Evolutionary conservation across 53 echinoderm and acorn worm species (phyloP).

Genomic region (Pentamera pediparva): DNA sequence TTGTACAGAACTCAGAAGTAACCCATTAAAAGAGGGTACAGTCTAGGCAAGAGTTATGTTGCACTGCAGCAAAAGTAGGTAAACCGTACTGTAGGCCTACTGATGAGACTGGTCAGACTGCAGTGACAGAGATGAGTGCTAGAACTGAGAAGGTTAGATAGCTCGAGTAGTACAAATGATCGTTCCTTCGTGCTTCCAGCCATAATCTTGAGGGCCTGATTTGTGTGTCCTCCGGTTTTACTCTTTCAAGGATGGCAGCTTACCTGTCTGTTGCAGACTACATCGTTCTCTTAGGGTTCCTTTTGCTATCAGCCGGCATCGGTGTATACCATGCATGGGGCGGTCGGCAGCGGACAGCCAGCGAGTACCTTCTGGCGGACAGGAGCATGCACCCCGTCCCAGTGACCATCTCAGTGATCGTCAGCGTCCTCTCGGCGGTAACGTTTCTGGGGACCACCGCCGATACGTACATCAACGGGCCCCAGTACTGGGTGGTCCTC

Average conservation of each 20-base stretch:
- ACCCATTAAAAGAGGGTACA: no score
- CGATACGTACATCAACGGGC: constrained; percentile 17
- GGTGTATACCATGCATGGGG: constrained; percentile 25
- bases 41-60: no score
- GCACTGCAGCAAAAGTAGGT: no score
- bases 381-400: constrained; percentile 25
- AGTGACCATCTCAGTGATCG: constrained; percentile 23
- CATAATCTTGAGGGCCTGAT: no score
- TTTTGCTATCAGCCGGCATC: neutral
- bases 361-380: constrained; percentile 21
- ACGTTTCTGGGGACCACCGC: constrained; percentile 26
- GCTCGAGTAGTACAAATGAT: no score
- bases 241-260: neutral
- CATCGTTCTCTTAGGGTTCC: neutral
- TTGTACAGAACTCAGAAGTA: no score
- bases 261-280: constrained; percentile 4
- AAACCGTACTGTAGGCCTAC: no score
- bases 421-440: constrained; percentile 16
- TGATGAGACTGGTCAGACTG: no score
- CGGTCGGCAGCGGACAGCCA: constrained; percentile 25
- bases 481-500: constrained; percentile 14
- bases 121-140: no score
- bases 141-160: no score
- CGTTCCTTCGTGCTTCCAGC: no score
- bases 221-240: no score